Base-by-base conservation (phyloP, 2,797 vertebrate species). In the Telmatherina bonti region DNA sequence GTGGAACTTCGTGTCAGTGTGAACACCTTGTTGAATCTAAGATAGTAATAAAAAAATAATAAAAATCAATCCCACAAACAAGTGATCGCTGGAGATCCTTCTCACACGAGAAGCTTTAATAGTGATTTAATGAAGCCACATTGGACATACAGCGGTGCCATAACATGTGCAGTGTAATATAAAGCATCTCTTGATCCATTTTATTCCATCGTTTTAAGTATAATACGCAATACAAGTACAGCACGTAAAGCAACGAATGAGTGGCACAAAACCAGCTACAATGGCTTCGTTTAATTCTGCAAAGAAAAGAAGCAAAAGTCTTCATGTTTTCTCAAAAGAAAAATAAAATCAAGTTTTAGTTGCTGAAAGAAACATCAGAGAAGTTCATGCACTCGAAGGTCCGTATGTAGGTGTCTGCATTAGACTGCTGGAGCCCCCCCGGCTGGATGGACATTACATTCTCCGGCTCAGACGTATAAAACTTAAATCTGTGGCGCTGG, bases 171-270 rank as follows among this genome's bases (percentile, higher is more conserved):
- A 7, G 12, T 31, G 55, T 31, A 49, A 6, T 47, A n/a, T 62
- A 61, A 26, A 20, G 53, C 53, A 16, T 68, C 20, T 73, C 65
- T 75, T 76, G 36, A 59, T 74, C 62, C 27, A 61, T 75, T 86
- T 85, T 78, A 84, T 85, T 88, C 52, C 22, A 64, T 70, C 60
- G 35, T 69, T 80, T 72, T 58, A 63, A 77, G 61, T 74, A 72
- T 59, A 69, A 74, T 65, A 87, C 84, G 86, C 67, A 74, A 80
- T 83, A 81, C 72, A 87, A 84, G 84, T 70, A 82, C 76, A 69
- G 27, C 65, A 83, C 78, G 74, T 62, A 59, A 86, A 84, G 85
- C 72, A 74, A 78, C 53, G 29, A 72, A 61, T 73, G 49, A 41
- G 38, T 62, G 76, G 77, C 51, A 74, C 71, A 79, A 77, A 78